Evolutionary conservation across 2,113 vertebrate genomes (phyloP).

Genomic region (Xiphophorus maculatus): DNA sequence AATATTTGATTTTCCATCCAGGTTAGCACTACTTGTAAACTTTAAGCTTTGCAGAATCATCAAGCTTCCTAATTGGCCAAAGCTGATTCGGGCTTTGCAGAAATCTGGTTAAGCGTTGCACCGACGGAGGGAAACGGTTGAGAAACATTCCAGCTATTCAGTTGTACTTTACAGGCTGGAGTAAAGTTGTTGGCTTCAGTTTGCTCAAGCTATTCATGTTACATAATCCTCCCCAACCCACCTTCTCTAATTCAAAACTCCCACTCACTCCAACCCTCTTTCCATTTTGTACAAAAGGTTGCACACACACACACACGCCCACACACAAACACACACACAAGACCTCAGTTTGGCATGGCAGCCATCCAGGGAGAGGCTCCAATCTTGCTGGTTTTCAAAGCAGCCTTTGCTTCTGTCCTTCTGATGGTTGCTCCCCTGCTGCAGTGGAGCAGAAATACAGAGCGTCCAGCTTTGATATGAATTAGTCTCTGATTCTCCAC

Average conservation of each 20-base stretch:
- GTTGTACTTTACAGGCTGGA: conserved; percentile 31
- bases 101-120: conserved; percentile 48
- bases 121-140: conserved; percentile 36
- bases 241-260: conserved; percentile 1
- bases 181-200: conserved; percentile 65
- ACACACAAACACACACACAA: conserved; percentile 31
- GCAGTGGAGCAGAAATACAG: conserved; percentile 57
- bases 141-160: conserved; percentile 57
- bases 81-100: conserved; percentile 18
- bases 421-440: conserved; percentile 63
- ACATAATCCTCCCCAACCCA: conserved; percentile 47
- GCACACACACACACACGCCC: conserved; percentile 30
- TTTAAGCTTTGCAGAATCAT: not conserved
- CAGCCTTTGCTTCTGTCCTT: conserved; percentile 64
- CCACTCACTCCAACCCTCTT: conserved; percentile 5
- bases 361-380: conserved; percentile 66
- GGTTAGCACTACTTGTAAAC: not conserved
- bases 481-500: conserved; percentile 61
- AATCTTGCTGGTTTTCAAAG: conserved; percentile 70
- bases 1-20: not conserved
- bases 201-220: conserved; percentile 62
- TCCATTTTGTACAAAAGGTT: conserved; percentile 63
- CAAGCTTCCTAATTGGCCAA: conserved; percentile 15
- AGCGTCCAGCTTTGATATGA: conserved; percentile 63
- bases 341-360: conserved; percentile 57